Conservation (phyloP, 2,113 vertebrate genomes). For the Urocolius indicus region DNA sequence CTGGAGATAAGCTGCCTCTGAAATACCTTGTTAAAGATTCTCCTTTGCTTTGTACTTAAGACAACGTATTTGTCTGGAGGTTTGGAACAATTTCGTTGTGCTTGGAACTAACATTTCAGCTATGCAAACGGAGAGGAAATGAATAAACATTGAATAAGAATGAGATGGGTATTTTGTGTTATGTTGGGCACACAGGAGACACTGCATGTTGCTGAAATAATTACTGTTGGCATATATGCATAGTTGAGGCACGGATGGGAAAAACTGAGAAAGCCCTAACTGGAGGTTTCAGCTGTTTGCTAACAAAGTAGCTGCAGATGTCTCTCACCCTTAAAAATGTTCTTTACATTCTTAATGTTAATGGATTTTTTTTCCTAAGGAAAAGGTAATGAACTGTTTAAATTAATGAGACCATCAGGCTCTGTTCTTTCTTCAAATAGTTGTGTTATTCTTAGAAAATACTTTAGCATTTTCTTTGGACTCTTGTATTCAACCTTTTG, state of each 20-base stretch:
- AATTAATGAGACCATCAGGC: not conserved
- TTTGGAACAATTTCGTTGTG: slow-evolving; percentile 18
- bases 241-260: slow-evolving; percentile 3
- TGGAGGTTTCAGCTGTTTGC: not conserved
- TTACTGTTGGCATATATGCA: not conserved
- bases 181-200: not conserved
- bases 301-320: not conserved
- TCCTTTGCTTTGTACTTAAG: slow-evolving; percentile 20
- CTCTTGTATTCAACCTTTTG: not conserved
- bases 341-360: not conserved
- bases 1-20: not conserved
- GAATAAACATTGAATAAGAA: slow-evolving; percentile 31
- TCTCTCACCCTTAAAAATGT: not conserved
- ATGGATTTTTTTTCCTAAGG: not conserved
- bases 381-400: not conserved
- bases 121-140: slow-evolving; percentile 18
- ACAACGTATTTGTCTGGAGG: slow-evolving; percentile 14
- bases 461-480: not conserved
- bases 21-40: slow-evolving; percentile 5
- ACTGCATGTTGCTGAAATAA: not conserved
- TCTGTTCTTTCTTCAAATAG: not conserved
- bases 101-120: not conserved
- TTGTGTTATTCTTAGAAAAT: not conserved
- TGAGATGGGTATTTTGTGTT: slow-evolving; percentile 9
- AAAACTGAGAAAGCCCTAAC: not conserved